Base-by-base conservation (phyloP, 2,113 vertebrate genomes). In the Ictalurus furcatus region DNA sequence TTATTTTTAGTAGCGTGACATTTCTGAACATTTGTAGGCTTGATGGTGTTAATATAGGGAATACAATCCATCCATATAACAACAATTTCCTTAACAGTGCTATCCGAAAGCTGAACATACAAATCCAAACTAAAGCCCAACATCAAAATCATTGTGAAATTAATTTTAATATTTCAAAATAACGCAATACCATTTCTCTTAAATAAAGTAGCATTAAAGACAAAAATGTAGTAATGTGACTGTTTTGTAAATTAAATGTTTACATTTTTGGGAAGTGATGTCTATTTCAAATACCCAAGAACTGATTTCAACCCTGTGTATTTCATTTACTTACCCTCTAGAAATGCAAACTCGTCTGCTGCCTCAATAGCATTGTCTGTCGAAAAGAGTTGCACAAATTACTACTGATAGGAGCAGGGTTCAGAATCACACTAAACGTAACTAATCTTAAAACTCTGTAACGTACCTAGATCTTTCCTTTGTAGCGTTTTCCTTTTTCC, bases 401-500 rank as follows among this genome's bases (percentile, higher is more conserved):
- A 89, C 65, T 85, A 89, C 30, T 6, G 6, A 78, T 1, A 37
- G 12, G 21, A 25, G 34, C 73, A 56, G 0, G 13, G 30, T 1
- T 76, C 5, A 80, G 52, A 8, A 30, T 21, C 78, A 87, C 21
- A 71, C 16, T 59, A 87, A 67, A 73, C 56, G 21, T 21, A 3
- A 88, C 3, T 37, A 56, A 85, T 61, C 56, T 63, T 17, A n/a
- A 71, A 44, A 69, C 25, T 8, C 58, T 48, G 34, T 13, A 73
- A 85, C 93, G 91, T 87, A 99, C 98, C 98, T 85, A 99, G 90
- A 89, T 99, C 98, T 94, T 98, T 99, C 85, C 98, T 97, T 92
- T 99, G 98, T 30, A 99, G 95, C 0, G 98, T 99, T 96, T 99
- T 99, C 91, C 98, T 96, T 89, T 99, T 99, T 17, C 97, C 97